Evolutionary conservation across 2,113 vertebrate genomes (phyloP).

Genomic region (Anarhynchus alexandrinus): DNA sequence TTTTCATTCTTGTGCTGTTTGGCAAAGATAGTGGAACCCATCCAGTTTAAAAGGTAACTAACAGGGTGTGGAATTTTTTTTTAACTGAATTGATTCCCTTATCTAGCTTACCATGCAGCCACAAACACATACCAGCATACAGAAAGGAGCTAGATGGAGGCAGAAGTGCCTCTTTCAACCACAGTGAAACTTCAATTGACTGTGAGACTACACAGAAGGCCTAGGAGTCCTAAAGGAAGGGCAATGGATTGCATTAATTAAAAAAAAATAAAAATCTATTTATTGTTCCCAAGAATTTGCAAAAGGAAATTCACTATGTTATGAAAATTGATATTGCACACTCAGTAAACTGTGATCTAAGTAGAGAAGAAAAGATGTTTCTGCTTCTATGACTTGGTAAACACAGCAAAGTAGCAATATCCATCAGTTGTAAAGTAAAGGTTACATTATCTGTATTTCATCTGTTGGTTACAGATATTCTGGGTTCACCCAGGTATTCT

Average conservation of each 20-base stretch:
- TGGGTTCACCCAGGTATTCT: neutral
- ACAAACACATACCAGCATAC: slow-evolving; percentile 23
- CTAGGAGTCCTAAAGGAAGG: slow-evolving; percentile 45
- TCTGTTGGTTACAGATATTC: neutral
- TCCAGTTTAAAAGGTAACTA: neutral
- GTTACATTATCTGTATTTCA: neutral
- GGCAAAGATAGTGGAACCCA: neutral
- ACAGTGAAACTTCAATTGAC: slow-evolving; percentile 36
- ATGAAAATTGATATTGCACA: neutral
- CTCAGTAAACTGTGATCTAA: neutral
- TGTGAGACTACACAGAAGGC: slow-evolving; percentile 47
- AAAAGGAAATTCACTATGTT: neutral
- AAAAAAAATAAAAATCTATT: neutral
- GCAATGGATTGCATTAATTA: slow-evolving; percentile 15
- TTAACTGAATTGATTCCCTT: slow-evolving; percentile 21
- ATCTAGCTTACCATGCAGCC: slow-evolving; percentile 1
- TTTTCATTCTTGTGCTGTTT: neutral
- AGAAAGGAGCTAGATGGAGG: slow-evolving; percentile 34
- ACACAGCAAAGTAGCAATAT: neutral
- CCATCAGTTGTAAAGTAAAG: neutral
- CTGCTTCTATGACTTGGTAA: neutral
- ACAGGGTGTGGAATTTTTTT: neutral
- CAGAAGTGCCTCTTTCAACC: slow-evolving; percentile 47
- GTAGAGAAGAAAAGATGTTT: neutral
- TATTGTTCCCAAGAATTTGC: neutral